phyloP scores from a whole-genome alignment of 2,888 invertebrate genomes.

The Oscheius sp. region DNA sequence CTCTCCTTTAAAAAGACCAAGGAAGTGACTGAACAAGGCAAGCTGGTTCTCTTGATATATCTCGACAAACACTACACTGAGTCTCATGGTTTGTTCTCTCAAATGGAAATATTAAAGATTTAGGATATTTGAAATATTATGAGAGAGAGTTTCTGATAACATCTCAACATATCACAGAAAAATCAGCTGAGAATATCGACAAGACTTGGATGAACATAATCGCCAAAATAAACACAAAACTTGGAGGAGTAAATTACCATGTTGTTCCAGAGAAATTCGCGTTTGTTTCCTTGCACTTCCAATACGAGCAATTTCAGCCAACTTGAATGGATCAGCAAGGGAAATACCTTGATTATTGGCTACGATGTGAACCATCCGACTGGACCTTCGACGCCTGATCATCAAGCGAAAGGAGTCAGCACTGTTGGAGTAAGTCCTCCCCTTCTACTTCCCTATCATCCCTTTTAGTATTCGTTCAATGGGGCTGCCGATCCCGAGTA shows the following conservation, averaged over 20 bases:
- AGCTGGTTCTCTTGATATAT: not conserved
- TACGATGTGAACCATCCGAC: not conserved
- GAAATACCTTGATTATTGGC: not conserved
- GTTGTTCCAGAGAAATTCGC: constrained; percentile 21
- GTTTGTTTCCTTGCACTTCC: too few relatives aligned
- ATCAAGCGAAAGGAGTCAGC: not conserved
- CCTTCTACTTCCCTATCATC: not conserved
- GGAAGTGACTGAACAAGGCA: not conserved
- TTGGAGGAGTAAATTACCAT: constrained; percentile 33
- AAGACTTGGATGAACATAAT: constrained; percentile 25
- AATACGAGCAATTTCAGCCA: not conserved
- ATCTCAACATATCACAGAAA: constrained; percentile 34
- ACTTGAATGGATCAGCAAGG: not conserved
- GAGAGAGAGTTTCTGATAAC: constrained; percentile 29
- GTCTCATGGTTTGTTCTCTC: not conserved
- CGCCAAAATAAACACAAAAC: constrained; percentile 35
- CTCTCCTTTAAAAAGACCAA: not conserved
- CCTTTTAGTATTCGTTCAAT: constrained; percentile 43
- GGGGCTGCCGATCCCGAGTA: constrained; percentile 21
- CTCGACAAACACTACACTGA: not conserved
- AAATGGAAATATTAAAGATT: not conserved
- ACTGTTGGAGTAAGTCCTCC: not conserved
- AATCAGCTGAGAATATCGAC: not conserved
- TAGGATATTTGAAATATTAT: constrained; percentile 32
- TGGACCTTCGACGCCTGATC: not conserved